These are phyloP conservation scores for Malthinus flaveolus DNA, from an alignment of 2,888 invertebrate genomes.

Conservation along the genomic window DNA sequence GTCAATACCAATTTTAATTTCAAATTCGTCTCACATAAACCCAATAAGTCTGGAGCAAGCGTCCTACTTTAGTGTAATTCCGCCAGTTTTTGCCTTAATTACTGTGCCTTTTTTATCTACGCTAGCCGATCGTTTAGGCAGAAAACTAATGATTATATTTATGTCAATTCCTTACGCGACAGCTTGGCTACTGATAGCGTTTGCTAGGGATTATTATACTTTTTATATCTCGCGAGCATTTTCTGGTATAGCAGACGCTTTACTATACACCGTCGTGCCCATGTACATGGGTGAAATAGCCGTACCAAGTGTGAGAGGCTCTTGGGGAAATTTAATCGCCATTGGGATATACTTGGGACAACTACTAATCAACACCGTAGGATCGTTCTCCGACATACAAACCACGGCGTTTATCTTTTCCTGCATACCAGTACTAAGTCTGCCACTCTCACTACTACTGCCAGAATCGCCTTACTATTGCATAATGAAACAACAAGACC, in stretches of 20 bases:
- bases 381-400: conserved; percentile 60
- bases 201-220: conserved; percentile 37
- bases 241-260: conserved; percentile 41
- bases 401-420: conserved; percentile 60
- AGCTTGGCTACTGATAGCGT: conserved; percentile 38
- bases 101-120: conserved; percentile 38
- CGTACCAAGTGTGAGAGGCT: conserved; percentile 40
- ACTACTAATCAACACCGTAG: conserved; percentile 55
- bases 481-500: conserved; percentile 37
- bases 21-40: conserved; percentile 12
- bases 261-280: conserved; percentile 40
- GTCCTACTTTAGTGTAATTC: conserved; percentile 45
- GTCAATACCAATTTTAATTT: conserved; percentile 26
- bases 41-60: conserved; percentile 38
- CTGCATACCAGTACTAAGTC: conserved; percentile 60
- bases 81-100: conserved; percentile 39
- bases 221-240: conserved; percentile 43
- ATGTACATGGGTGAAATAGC: conserved; percentile 44
- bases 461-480: conserved; percentile 59
- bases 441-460: conserved; percentile 61
- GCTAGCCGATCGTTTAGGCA: conserved; percentile 42
- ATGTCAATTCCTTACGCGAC: conserved; percentile 41
- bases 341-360: conserved; percentile 39
- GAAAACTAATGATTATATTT: conserved; percentile 41
- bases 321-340: conserved; percentile 41